A percentile compares a stretch with the other conserved stretches of the same genome.
These are phyloP conservation scores for Poecile montanus DNA, from an alignment of 2,797 vertebrate genomes.

Conservation along the genomic window DNA sequence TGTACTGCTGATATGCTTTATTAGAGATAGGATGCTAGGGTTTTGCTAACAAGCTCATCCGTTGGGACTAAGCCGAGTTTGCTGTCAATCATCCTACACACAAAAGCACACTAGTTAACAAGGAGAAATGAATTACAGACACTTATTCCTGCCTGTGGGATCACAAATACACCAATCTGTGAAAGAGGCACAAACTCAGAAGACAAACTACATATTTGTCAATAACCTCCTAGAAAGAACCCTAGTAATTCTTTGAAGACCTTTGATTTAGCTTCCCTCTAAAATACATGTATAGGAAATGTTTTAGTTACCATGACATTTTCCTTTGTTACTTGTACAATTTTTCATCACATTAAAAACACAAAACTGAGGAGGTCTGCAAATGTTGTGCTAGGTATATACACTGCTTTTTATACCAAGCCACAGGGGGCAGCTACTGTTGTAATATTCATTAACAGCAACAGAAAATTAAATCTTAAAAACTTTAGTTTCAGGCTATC, in stretches of 20 bases:
- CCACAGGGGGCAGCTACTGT: constrained; percentile 71
- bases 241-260: constrained; percentile 83
- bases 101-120: constrained; percentile 85
- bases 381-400: constrained; percentile 80
- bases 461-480: constrained; percentile 79
- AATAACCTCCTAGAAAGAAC: constrained; percentile 85
- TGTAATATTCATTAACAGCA: constrained; percentile 79
- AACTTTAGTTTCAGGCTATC: constrained; percentile 66
- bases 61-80: constrained; percentile 83
- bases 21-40: constrained; percentile 84
- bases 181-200: constrained; percentile 83
- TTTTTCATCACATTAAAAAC: constrained; percentile 84
- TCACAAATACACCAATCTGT: constrained; percentile 85
- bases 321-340: constrained; percentile 81
- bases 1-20: constrained; percentile 86
- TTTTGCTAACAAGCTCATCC: constrained; percentile 86
- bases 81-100: constrained; percentile 84
- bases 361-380: constrained; percentile 82
- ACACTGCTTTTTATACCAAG: constrained; percentile 73
- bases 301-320: constrained; percentile 85
- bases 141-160: constrained; percentile 84
- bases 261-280: constrained; percentile 82
- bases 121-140: constrained; percentile 86
- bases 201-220: constrained; percentile 85
- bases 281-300: constrained; percentile 83